Evolutionary conservation across 2,797 vertebrate genomes (phyloP).

Genomic region (Xiphophorus birchmanni): DNA sequence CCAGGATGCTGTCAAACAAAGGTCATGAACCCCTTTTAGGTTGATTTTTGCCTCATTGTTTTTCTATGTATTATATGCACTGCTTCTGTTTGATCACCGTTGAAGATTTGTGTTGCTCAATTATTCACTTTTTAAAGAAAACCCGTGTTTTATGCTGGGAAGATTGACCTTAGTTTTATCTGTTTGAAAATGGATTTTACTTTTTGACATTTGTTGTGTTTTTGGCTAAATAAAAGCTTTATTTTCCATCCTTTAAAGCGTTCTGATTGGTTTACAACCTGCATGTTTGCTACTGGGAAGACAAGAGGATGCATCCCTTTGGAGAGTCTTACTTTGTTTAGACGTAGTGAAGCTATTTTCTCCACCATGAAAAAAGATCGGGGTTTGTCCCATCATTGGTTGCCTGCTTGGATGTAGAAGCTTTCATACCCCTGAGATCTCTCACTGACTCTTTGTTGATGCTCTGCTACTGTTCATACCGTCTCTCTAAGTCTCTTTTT

Average conservation of each 20-base stretch:
- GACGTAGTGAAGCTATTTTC: neutral
- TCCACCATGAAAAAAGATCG: neutral
- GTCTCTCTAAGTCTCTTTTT: neutral
- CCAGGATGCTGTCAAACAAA: neutral
- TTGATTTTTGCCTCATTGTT: neutral
- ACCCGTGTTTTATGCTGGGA: neutral
- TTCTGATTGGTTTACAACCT: neutral
- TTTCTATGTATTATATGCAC: neutral
- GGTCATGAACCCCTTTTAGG: neutral
- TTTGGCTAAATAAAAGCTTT: neutral
- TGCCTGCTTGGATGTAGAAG: neutral
- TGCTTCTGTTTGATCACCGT: neutral
- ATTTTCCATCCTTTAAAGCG: neutral
- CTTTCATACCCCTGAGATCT: neutral
- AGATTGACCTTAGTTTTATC: neutral
- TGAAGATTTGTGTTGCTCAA: neutral
- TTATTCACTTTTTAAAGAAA: neutral
- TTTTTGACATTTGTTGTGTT: neutral
- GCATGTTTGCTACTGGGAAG: neutral
- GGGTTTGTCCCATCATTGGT: neutral
- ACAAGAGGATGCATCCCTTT: neutral
- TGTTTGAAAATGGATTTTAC: neutral
- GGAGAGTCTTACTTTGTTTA: constrained; percentile 22
- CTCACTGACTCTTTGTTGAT: neutral
- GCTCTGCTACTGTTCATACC: neutral